These are phyloP conservation scores for Zosterops borbonicus DNA, from an alignment of 2,113 vertebrate genomes.

Conservation along the genomic window DNA sequence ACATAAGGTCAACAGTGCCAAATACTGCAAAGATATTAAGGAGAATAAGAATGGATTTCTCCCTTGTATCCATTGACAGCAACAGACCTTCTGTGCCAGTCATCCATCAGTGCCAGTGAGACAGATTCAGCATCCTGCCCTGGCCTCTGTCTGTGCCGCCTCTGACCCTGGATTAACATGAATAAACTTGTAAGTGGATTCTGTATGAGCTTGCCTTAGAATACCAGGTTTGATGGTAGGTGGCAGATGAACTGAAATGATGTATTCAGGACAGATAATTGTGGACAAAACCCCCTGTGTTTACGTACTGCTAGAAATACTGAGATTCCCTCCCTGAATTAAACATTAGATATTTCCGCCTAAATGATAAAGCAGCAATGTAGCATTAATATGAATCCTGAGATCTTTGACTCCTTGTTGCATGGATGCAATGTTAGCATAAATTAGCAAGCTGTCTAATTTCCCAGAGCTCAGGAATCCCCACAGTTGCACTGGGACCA, in stretches of 20 bases:
- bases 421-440: background rate
- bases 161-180: slow-evolving; percentile 53
- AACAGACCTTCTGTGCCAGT: slow-evolving; percentile 59
- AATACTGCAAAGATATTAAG: slow-evolving; percentile 59
- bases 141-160: slow-evolving; percentile 4
- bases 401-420: background rate
- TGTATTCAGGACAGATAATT: background rate
- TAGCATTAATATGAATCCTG: background rate
- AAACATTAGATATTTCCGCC: background rate
- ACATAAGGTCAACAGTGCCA: slow-evolving; percentile 60
- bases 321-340: background rate
- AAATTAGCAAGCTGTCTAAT: background rate
- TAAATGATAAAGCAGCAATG: background rate
- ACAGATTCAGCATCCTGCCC: slow-evolving; percentile 34
- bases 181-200: slow-evolving; percentile 37
- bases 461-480: background rate
- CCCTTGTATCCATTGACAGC: slow-evolving; percentile 58
- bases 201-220: slow-evolving; percentile 20
- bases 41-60: slow-evolving; percentile 59
- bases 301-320: background rate
- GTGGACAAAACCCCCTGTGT: accelerated
- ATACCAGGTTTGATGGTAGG: background rate
- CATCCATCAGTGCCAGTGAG: slow-evolving; percentile 55
- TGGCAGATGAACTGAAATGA: background rate
- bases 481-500: background rate